Percentiles rank a stretch among this genome's conserved stretches.
These are phyloP conservation scores for Bombus superbus DNA, from an alignment of 1,140 invertebrate species.

Conservation along the genomic window DNA sequence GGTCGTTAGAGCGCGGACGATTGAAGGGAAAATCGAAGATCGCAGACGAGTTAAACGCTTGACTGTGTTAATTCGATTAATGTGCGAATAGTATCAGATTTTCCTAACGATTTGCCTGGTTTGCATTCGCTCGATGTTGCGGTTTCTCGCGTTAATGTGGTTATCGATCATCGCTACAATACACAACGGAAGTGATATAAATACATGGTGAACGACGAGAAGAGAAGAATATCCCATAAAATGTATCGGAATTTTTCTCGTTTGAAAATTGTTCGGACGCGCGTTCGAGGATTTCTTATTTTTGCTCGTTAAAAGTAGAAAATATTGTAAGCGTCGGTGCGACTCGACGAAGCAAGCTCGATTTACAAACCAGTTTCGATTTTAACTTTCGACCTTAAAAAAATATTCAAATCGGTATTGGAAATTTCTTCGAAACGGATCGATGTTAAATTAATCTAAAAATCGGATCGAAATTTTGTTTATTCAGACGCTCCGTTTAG, in stretches of 20 bases:
- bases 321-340: too few relatives aligned
- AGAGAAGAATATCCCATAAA: too few relatives aligned
- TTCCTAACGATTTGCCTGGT: background rate
- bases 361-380: too few relatives aligned
- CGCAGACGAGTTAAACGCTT: background rate
- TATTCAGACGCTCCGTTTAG: too few relatives aligned
- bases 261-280: too few relatives aligned
- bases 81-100: background rate
- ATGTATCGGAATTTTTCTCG: too few relatives aligned
- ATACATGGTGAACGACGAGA: background rate
- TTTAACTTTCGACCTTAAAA: too few relatives aligned
- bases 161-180: conserved; percentile 21
- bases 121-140: background rate
- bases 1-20: fast-evolving
- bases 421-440: too few relatives aligned
- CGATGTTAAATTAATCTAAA: too few relatives aligned
- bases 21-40: background rate
- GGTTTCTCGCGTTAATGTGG: conserved; percentile 8
- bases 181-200: conserved; percentile 9
- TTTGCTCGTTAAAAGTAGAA: too few relatives aligned
- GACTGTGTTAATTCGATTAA: background rate
- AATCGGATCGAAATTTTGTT: fast-evolving
- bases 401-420: fast-evolving
- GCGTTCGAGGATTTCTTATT: too few relatives aligned
- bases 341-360: too few relatives aligned